Percentiles rank a stretch among this genome's conserved stretches.
These are phyloP conservation scores for Elymnias hypermnestra DNA, from an alignment of 1,140 invertebrate genomes.

Conservation along the genomic window DNA sequence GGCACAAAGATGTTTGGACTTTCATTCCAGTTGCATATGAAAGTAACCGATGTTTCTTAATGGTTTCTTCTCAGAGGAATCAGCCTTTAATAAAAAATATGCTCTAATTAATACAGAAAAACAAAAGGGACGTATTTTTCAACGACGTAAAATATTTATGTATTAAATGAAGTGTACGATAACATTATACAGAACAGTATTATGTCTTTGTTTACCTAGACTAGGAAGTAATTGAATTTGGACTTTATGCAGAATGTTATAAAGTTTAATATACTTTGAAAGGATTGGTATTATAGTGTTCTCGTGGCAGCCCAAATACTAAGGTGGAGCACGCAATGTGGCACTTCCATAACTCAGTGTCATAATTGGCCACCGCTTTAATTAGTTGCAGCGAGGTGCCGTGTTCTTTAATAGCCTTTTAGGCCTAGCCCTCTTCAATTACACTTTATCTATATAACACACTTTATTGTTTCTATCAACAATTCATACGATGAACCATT, in stretches of 20 bases:
- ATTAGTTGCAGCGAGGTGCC: conserved; percentile 32
- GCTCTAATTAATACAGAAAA: no score
- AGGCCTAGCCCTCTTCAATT: conserved; percentile 8
- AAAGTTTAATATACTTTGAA: conserved; percentile 2
- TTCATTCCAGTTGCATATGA: no score
- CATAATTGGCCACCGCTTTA: conserved; percentile 45
- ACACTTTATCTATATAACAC: not conserved
- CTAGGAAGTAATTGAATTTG: not conserved
- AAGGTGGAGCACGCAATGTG: conserved; percentile 40
- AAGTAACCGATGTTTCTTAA: no score
- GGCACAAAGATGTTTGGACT: no score
- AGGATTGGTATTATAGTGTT: conserved; percentile 4
- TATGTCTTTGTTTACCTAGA: conserved; percentile 12
- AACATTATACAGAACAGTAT: conserved; percentile 13
- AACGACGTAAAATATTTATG: conserved; percentile 9
- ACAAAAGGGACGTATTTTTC: conserved; percentile 3
- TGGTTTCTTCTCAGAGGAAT: no score
- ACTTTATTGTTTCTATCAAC: no score
- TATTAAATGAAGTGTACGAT: conserved; percentile 9
- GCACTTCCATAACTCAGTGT: conserved; percentile 50
- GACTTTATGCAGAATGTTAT: not conserved
- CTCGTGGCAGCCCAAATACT: conserved; percentile 27
- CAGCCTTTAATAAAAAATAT: no score
- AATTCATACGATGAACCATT: no score
- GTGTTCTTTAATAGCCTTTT: conserved; percentile 19